phyloP scores from a whole-genome alignment of 1,140 invertebrate species.

The Camponotus floridanus region DNA sequence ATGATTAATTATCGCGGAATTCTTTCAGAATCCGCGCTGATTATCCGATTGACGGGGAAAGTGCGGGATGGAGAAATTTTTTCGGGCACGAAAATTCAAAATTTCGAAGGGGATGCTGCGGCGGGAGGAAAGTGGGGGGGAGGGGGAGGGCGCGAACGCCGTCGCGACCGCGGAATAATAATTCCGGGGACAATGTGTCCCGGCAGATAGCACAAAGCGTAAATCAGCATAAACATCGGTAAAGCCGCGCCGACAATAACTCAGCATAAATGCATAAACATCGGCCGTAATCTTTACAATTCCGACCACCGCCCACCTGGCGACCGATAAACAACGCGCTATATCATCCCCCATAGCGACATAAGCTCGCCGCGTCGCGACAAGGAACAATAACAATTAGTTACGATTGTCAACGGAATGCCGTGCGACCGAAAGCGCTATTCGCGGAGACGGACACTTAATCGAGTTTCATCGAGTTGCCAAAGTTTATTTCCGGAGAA shows the following conservation, averaged over 20 bases:
- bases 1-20: not conserved
- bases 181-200: conserved; percentile 85
- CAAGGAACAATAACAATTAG: conserved; percentile 78
- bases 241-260: conserved; percentile 84
- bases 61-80: conserved; percentile 30
- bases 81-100: conserved; percentile 64
- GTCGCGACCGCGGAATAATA: conserved; percentile 81
- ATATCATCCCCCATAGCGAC: conserved; percentile 74
- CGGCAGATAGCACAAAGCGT: conserved; percentile 86
- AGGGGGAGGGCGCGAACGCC: not conserved
- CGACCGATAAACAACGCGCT: conserved; percentile 81
- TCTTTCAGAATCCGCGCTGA: not conserved
- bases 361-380: conserved; percentile 68
- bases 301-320: conserved; percentile 70
- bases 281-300: conserved; percentile 84
- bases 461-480: conserved; percentile 12
- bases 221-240: conserved; percentile 86
- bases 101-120: conserved; percentile 53
- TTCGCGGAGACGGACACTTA: conserved; percentile 42
- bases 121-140: conserved; percentile 24
- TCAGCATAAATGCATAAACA: conserved; percentile 86
- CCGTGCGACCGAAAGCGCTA: conserved; percentile 29
- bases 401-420: conserved; percentile 66
- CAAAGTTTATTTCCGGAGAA: not conserved
- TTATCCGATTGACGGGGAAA: not conserved